Evolutionary conservation across 2,888 invertebrate genomes (phyloP).

Genomic region (Andrena fulva): DNA sequence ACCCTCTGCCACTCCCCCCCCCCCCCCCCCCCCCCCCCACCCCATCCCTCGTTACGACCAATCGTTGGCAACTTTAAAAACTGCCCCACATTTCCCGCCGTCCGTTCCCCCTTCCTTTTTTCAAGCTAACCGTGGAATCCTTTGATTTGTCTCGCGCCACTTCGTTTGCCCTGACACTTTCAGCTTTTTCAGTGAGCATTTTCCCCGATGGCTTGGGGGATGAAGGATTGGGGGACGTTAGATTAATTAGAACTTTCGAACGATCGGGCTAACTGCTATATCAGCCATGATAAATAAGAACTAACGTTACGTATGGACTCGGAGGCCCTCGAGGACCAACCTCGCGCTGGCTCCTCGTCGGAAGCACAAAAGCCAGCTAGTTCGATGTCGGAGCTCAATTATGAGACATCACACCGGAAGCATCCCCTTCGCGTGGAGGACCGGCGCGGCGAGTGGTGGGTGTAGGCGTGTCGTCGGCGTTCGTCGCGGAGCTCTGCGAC

Average conservation of each 20-base stretch:
- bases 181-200: neutral
- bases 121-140: neutral
- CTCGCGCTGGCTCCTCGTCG: neutral
- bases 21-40: neutral
- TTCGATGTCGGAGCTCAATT: constrained; percentile 34
- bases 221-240: neutral
- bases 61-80: constrained; percentile 38
- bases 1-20: neutral
- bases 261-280: no score
- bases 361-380: neutral
- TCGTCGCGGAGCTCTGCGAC: constrained; percentile 20
- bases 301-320: no score
- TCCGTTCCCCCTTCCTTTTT: neutral
- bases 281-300: no score
- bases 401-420: constrained; percentile 15
- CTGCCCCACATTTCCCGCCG: constrained; percentile 6
- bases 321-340: no score
- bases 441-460: neutral
- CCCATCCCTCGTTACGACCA: constrained; percentile 23
- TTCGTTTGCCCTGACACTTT: neutral
- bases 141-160: constrained; percentile 7
- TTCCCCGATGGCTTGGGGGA: neutral
- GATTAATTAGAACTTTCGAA: no score
- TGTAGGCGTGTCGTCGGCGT: neutral
- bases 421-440: neutral